Evolutionary conservation across 2,888 invertebrate species (phyloP).

Genomic region (Drosophila quinaria): DNA sequence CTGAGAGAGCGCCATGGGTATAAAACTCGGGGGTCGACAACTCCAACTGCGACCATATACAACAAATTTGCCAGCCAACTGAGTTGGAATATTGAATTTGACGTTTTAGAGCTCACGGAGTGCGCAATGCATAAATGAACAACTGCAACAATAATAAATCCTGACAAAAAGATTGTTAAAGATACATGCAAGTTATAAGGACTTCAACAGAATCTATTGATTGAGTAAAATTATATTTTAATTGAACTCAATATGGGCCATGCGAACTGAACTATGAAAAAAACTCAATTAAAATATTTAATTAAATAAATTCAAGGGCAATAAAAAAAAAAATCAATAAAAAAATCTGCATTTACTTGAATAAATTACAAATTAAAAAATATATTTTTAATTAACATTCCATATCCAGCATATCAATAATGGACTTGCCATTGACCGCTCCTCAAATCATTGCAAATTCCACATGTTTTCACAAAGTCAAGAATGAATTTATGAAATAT

Average conservation of each 20-base stretch:
- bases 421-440: conserved; percentile 1
- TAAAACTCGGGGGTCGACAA: neutral
- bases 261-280: conserved; percentile 22
- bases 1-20: conserved; percentile 24
- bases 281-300: conserved; percentile 66
- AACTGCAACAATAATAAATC: conserved; percentile 60
- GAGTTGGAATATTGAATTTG: conserved; percentile 75
- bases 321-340: neutral
- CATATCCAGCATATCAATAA: conserved; percentile 28
- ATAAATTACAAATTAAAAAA: conserved; percentile 26
- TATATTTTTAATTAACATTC: conserved; percentile 74
- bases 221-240: conserved; percentile 6
- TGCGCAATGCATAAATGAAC: conserved; percentile 64
- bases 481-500: neutral
- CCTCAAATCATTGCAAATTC: neutral
- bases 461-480: neutral
- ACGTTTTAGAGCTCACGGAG: conserved; percentile 45
- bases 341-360: conserved; percentile 7
- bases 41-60: neutral
- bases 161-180: conserved; percentile 16
- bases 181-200: neutral
- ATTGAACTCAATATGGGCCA: conserved; percentile 4
- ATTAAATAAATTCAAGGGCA: conserved; percentile 51
- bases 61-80: conserved; percentile 36
- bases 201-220: neutral